phyloP scores from a whole-genome alignment of 64 coral and sea anemone species.

The Trachythela sp. region DNA sequence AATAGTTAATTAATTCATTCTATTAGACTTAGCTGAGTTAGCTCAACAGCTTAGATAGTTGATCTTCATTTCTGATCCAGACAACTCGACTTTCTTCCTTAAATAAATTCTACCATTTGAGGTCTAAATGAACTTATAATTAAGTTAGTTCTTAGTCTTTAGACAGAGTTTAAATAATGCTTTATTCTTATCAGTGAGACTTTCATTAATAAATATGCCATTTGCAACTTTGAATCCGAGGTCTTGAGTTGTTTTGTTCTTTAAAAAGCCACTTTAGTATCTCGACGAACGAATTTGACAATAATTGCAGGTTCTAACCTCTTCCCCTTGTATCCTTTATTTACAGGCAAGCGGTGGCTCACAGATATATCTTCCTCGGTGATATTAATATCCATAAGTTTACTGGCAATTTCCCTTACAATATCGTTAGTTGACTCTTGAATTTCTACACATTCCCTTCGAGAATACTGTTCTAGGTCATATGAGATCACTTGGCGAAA shows the following conservation, averaged over 20 bases:
- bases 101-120: background rate
- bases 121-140: background rate
- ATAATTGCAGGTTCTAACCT: background rate
- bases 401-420: too few species aligned
- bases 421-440: background rate
- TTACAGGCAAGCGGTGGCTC: too few species aligned
- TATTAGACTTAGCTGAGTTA: background rate
- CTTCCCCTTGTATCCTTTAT: too few species aligned
- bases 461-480: too few species aligned
- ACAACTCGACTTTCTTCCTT: background rate
- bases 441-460: background rate
- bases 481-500: too few species aligned
- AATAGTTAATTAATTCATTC: too few species aligned
- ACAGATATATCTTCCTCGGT: too few species aligned
- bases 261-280: background rate
- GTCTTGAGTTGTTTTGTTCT: background rate
- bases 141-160: background rate
- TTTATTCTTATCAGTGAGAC: background rate
- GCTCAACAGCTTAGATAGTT: background rate
- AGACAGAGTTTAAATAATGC: background rate
- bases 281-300: background rate
- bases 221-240: background rate
- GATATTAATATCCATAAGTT: too few species aligned
- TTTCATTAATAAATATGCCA: background rate
- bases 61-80: slow-evolving; percentile 16